These are phyloP conservation scores for Trachelus troglodyta DNA, from an alignment of 2,888 invertebrate species.

Conservation along the genomic window DNA sequence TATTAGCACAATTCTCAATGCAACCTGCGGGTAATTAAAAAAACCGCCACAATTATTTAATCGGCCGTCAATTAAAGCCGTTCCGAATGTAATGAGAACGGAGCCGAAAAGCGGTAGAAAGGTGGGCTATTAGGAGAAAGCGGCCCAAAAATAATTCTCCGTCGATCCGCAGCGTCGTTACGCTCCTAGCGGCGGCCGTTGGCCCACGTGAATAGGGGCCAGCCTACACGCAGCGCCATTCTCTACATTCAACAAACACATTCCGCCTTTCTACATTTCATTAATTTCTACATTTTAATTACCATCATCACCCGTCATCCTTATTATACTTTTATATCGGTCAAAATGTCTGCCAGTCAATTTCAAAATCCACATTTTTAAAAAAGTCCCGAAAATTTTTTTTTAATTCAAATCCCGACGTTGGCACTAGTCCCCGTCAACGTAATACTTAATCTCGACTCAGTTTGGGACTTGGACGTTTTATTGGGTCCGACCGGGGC, in stretches of 20 bases:
- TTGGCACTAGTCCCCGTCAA: neutral
- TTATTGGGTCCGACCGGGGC: neutral
- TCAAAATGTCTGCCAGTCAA: neutral
- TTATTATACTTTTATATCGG: neutral
- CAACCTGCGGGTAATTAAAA: neutral
- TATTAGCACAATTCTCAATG: neutral
- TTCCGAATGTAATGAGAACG: constrained; percentile 9
- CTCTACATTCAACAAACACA: neutral
- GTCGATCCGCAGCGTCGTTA: neutral
- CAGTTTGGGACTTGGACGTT: neutral
- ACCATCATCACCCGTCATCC: neutral
- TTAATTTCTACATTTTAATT: neutral
- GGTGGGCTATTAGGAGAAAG: constrained; percentile 52
- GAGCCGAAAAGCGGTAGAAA: constrained; percentile 32
- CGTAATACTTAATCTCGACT: neutral
- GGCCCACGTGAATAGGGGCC: constrained; percentile 11
- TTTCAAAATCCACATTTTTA: neutral
- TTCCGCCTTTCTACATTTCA: constrained; percentile 1
- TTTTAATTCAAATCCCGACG: neutral
- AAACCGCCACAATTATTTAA: neutral
- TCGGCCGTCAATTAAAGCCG: constrained; percentile 6
- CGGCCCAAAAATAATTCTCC: constrained; percentile 52
- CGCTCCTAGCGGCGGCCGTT: constrained; percentile 7
- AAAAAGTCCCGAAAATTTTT: neutral
- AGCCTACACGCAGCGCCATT: neutral